Base-by-base conservation (phyloP, 2,797 vertebrate species). In the Astyanax mexicanus region DNA sequence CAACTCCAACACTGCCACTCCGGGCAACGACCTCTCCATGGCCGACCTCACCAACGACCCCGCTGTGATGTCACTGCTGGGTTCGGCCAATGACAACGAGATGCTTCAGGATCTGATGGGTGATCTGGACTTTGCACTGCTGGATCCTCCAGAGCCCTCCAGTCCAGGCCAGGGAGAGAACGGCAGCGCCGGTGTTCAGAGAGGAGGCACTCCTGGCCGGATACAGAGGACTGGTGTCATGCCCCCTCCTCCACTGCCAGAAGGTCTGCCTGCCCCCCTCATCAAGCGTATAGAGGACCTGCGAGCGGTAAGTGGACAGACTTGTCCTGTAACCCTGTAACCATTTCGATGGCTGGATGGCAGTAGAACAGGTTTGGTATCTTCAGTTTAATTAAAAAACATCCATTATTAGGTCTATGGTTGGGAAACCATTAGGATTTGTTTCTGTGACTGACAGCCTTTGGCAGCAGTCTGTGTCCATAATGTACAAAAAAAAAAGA, bases 61-160 rank as follows among this genome's bases (percentile, higher is more conserved):
- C 3, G 92, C 94, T 7, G 93, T 98, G 79, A 93, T 98, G 89
- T 95, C 96, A 1, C 93, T 99, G 88, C 95, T 99, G 82, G 95
- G 95, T 80, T 91, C 94, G 45, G 90, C 95, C 89, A 96, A 94
- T 64, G 93, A 95, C 79, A 94, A 93, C 13, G 96, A 98, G 83
- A 88, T 98, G 13, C 88, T 99, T 84, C 97, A 97, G 90, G 96
- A 98, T 89, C 95, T 98, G 90, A 92, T 99, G 91, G 94, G 94
- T 8, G 95, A 98, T 84, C 91, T 99, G 85, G 98, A 99, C 91
- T 98, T 98, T 71, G 92, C 89, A 62, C 92, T 98, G 86, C 91
- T 99, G 90, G 97, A 98, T 88, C 94, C 95, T 32, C 93, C 95
- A 62, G 96, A 95, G 84, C 92, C 95, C 70, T 92, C 92, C 73